phyloP scores from a whole-genome alignment of 2,888 invertebrate genomes.

The Matsumyia berberina region DNA sequence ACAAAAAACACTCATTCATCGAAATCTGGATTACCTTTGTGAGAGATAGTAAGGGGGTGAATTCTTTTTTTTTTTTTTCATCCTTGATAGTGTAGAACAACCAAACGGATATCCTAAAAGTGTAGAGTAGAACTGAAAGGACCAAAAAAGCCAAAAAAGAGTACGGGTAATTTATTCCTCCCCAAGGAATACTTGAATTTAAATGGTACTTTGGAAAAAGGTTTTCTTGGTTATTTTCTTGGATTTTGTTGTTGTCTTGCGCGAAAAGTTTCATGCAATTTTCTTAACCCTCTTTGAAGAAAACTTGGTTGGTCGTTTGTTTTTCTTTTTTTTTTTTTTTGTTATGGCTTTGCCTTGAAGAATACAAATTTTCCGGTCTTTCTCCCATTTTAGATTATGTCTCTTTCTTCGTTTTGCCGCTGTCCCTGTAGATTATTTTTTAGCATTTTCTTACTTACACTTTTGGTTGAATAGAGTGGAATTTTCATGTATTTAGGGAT shows the following conservation, averaged over 20 bases:
- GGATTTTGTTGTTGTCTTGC: constrained; percentile 17
- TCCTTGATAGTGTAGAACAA: constrained; percentile 1
- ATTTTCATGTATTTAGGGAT: not conserved
- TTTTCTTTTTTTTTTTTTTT: no score
- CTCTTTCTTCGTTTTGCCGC: not conserved
- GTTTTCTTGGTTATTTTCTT: constrained; percentile 10
- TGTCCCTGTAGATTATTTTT: not conserved
- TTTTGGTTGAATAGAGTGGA: constrained; percentile 14
- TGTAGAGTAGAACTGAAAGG: constrained; percentile 19
- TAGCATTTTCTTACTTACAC: constrained; percentile 57
- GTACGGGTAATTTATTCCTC: constrained; percentile 69
- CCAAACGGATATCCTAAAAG: constrained; percentile 32
- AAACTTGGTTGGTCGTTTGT: constrained; percentile 15
- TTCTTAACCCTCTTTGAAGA: constrained; percentile 26
- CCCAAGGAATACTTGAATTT: constrained; percentile 67
- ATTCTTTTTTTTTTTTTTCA: not conserved
- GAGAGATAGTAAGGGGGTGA: not conserved
- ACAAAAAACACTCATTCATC: constrained; percentile 4
- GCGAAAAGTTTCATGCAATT: constrained; percentile 45
- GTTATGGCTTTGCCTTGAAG: constrained; percentile 18
- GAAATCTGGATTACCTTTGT: constrained; percentile 19
- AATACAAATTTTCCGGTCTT: constrained; percentile 55
- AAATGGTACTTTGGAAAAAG: constrained; percentile 65
- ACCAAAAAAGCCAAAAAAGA: constrained; percentile 4
- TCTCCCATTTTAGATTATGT: constrained; percentile 16